These are phyloP conservation scores for Lamellibrachia luymesi DNA, from an alignment of 1,140 invertebrate genomes.

Conservation along the genomic window DNA sequence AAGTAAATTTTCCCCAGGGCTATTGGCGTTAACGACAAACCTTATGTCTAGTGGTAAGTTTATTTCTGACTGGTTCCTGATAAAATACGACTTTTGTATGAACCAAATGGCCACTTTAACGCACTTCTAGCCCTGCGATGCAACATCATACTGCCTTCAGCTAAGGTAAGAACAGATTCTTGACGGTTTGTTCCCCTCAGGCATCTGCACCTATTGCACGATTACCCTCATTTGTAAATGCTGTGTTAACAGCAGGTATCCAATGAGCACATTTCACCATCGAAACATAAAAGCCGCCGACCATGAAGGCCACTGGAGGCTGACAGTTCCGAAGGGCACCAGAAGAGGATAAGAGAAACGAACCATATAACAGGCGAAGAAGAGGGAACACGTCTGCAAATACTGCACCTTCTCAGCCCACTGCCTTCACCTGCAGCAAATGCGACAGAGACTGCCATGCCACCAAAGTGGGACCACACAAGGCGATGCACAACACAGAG, in stretches of 20 bases:
- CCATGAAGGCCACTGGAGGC: too few species aligned
- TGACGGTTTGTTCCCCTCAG: neutral
- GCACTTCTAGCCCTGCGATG: too few species aligned
- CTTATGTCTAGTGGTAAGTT: neutral
- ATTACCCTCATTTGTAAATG: neutral
- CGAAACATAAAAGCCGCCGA: neutral
- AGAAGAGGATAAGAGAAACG: too few species aligned
- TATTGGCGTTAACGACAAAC: neutral
- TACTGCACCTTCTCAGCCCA: too few species aligned
- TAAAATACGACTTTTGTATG: neutral
- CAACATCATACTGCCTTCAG: neutral
- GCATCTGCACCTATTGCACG: neutral
- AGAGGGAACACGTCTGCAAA: too few species aligned
- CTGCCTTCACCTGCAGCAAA: too few species aligned
- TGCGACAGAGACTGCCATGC: too few species aligned
- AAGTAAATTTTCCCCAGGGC: neutral
- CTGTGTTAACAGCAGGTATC: neutral
- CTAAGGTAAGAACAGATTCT: neutral
- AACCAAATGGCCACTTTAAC: neutral
- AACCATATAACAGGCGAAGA: too few species aligned
- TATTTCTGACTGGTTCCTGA: neutral
- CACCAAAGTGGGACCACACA: too few species aligned
- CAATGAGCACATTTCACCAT: neutral
- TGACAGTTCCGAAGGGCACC: too few species aligned
- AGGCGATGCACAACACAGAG: too few species aligned